Percentiles rank a stretch among this genome's conserved stretches.
These are phyloP conservation scores for Dryocosmus kuriphilus DNA, from an alignment of 2,888 invertebrate species.

Conservation along the genomic window DNA sequence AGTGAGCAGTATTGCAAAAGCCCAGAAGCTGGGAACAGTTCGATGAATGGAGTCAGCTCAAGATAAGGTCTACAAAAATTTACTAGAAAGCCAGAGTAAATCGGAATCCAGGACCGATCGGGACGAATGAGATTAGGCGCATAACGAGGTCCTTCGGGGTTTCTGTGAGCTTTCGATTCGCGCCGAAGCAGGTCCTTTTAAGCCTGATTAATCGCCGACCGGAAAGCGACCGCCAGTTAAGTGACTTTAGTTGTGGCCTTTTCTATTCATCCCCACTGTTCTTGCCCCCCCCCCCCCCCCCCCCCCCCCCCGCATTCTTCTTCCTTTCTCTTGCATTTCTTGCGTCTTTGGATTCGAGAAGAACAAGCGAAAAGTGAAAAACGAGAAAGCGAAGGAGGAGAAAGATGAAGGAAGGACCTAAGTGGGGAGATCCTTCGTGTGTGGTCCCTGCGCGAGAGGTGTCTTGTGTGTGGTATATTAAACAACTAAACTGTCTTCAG, in stretches of 20 bases:
- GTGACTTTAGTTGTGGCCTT: slow-evolving; percentile 25
- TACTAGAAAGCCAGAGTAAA: background rate
- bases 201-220: slow-evolving; percentile 28
- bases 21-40: background rate
- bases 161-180: slow-evolving; percentile 2
- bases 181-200: background rate
- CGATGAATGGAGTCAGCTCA: background rate
- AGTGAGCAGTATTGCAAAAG: background rate
- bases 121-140: slow-evolving; percentile 28
- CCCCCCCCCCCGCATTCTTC: background rate
- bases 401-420: slow-evolving; percentile 39
- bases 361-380: slow-evolving; percentile 52
- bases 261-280: background rate
- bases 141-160: slow-evolving; percentile 22
- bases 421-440: slow-evolving; percentile 72
- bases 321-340: slow-evolving; percentile 33
- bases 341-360: slow-evolving; percentile 35
- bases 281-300: slow-evolving; percentile 35
- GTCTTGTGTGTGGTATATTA: slow-evolving; percentile 77
- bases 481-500: slow-evolving; percentile 72
- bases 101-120: background rate
- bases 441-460: slow-evolving; percentile 74
- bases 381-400: slow-evolving; percentile 45
- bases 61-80: slow-evolving; percentile 25
- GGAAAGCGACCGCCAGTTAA: slow-evolving; percentile 22